Evolutionary conservation across 2,113 vertebrate genomes (phyloP).

Genomic region (Sander lucioperca): DNA sequence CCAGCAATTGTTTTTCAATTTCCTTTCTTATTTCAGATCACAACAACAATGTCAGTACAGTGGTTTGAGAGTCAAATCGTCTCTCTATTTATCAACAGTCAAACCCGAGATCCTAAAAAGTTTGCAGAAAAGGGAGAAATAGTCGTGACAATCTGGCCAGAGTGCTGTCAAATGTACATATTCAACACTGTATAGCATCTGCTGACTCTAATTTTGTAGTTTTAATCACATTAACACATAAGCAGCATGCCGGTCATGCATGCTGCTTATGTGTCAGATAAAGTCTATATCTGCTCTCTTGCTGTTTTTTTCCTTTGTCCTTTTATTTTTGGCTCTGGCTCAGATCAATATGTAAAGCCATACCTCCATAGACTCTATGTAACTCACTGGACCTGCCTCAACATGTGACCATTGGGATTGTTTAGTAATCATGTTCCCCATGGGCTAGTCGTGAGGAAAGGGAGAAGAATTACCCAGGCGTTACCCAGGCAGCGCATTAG

Average conservation of each 20-base stretch:
- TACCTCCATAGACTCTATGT: conserved; percentile 56
- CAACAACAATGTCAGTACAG: not conserved
- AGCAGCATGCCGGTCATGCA: not conserved
- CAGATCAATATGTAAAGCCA: conserved; percentile 58
- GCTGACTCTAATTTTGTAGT: conserved; percentile 9
- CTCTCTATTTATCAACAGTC: not conserved
- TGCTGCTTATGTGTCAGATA: not conserved
- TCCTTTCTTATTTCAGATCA: not conserved
- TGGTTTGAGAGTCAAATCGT: not conserved
- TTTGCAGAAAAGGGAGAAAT: not conserved
- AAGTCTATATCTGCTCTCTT: not conserved
- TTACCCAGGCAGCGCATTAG: conserved; percentile 59
- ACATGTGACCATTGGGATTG: conserved; percentile 63
- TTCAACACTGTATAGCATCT: not conserved
- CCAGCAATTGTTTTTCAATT: not conserved
- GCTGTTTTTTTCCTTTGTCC: not conserved
- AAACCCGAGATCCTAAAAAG: not conserved
- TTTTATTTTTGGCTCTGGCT: conserved; percentile 18
- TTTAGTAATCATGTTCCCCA: conserved; percentile 76
- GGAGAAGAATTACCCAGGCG: conserved; percentile 59
- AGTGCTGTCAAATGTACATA: not conserved
- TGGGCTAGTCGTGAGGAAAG: conserved; percentile 50
- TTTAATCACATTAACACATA: conserved; percentile 2
- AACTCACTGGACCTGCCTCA: conserved; percentile 61
- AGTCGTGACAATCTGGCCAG: not conserved